Evolutionary conservation across 2,797 vertebrate species (phyloP), one percentile per base, ranked within the genome.

Genomic region (Pipistrellus pygmaeus): DNA sequence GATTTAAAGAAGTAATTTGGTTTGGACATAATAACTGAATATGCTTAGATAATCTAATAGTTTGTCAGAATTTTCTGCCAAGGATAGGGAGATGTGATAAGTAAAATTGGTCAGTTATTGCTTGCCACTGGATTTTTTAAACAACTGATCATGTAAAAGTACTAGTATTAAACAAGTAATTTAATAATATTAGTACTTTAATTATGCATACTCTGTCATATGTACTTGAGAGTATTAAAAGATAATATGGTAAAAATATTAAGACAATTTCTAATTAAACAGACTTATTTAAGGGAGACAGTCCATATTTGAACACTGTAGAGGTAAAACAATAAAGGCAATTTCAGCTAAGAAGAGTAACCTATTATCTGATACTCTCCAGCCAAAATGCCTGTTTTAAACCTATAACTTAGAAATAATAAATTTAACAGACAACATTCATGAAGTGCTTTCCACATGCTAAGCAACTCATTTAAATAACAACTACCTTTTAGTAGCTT

Each of bases 381-480:
- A 69, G 23, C 30, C 64, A 95, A 82, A 87, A 91, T 23, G 30
- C 46, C 44, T 38, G 41, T 75, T 32, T 91, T 35, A 93, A 85
- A 76, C 20, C 25, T 46, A 60, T 3, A 60, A 66, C 77, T 55
- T 17, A 94, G 23, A 91, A 90, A 53, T 62, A 84, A 55, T 77
- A 68, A 78, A 75, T 76, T 85, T 88, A 85, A 91, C 18, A 85
- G 17, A 69, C 23, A 84, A 69, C 23, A 84, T 53, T 88, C 46
- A 85, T 13, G 17, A 57, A 91, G 21, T 73, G 64, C 83, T 87
- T 87, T 69, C 60, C 46, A 94, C 46, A 77, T 73, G 32, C 46
- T 86, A 83, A 92, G 71, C 23, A 86, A 73, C 88, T 86, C 71
- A 46, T 72, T 93, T 93, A 76, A 93, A 85, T 68, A 92, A 23